Base-by-base conservation (phyloP, 1,140 invertebrate species). In the Euwallacea fornicatus region DNA sequence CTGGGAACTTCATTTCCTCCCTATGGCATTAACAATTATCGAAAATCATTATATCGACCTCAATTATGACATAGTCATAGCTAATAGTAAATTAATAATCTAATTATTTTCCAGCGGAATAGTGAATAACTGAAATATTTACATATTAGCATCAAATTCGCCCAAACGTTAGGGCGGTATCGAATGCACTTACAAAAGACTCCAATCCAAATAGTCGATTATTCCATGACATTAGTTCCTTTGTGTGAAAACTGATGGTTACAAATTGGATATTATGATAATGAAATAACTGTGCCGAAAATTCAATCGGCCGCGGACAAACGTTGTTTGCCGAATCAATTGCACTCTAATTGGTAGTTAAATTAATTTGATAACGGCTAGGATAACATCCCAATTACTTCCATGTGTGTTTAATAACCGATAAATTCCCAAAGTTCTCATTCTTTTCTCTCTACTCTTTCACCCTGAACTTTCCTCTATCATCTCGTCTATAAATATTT, bases 221-320 rank as follows among this genome's bases (percentile, higher is more conserved):
- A 54, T 71, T 71, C 69, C 56, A 42, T 46, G 10, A 60, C 69
- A 66, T 71, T 71, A 58, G 33, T 65, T 66, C 69, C 63, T 71
- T 71, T 71, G 69, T 65, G 47, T 47, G 59, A 58, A 70, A 70
- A 61, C 68, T 70, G 68, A 70, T 55, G 60, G 68, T 64, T 71
- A 59, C 69, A 71, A 71, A 71, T 71, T 71, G 62, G 69, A 66
- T 71, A 71, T 71, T 71, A 71, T 71, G 60, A 71, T 71, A 71
- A 71, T 71, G 69, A 61, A 71, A 71, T 66, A 71, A 65, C 69
- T 71, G 13, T 61, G 63, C 43, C 43, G 62, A 71, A 71, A 71
- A 71, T 71, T 66, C 55, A 71, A 70, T 70, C 61, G 61, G 53
- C 46, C 43, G 11, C 46, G 44, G 47, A 50, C 69, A 42, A 59